phyloP scores from a whole-genome alignment of 1,140 invertebrate species.

The Uloborus diversus region DNA sequence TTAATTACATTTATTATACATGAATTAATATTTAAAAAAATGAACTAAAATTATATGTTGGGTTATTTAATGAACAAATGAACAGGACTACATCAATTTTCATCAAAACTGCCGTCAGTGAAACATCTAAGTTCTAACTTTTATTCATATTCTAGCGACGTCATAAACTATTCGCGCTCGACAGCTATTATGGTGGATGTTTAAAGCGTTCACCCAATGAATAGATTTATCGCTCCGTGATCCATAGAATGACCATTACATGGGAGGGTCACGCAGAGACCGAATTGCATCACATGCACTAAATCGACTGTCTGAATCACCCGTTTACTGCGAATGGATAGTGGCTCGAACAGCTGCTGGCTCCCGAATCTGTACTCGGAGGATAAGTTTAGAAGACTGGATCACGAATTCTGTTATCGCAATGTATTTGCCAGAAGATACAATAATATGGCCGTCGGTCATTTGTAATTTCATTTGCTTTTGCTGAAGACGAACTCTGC shows the following conservation, averaged over 20 bases:
- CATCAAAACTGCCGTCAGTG: too few species aligned
- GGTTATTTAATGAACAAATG: too few species aligned
- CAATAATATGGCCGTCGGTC: slow-evolving; percentile 1
- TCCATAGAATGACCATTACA: slow-evolving; percentile 49
- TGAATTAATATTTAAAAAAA: too few species aligned
- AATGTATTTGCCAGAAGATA: not conserved
- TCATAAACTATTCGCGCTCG: not conserved
- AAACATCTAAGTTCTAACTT: not conserved
- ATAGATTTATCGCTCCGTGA: slow-evolving; percentile 44
- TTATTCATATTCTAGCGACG: not conserved
- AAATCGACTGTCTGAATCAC: slow-evolving; percentile 50
- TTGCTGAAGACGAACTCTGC: too few species aligned
- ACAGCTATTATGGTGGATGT: slow-evolving; percentile 15
- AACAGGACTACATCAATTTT: too few species aligned
- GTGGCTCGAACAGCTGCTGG: slow-evolving; percentile 37
- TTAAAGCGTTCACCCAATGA: slow-evolving; percentile 36
- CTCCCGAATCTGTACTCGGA: not conserved
- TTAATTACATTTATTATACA: too few species aligned
- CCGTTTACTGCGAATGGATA: slow-evolving; percentile 39
- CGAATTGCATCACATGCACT: slow-evolving; percentile 46
- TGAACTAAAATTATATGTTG: too few species aligned
- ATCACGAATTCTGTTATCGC: slow-evolving; percentile 16
- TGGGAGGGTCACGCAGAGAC: slow-evolving; percentile 35
- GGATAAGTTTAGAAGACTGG: slow-evolving; percentile 7
- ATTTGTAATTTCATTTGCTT: slow-evolving; percentile 11